Conservation (phyloP, 2,113 vertebrate species). For the Zootoca vivipara region DNA sequence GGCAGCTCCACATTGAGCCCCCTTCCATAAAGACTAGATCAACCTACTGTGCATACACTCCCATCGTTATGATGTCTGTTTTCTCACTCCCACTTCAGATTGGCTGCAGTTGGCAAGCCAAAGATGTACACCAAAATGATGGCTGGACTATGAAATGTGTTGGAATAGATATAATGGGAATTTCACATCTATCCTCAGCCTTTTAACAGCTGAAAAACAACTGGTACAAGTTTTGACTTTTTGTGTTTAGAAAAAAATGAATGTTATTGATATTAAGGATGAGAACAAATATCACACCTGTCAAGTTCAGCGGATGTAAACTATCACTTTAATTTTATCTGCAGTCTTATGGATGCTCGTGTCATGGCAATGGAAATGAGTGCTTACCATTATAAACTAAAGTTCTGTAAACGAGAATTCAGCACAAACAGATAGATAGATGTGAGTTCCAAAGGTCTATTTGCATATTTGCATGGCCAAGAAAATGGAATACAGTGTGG, state of each 20-base stretch:
- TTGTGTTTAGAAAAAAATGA: not conserved
- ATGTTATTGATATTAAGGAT: not conserved
- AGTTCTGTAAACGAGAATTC: no score
- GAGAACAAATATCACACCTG: not conserved
- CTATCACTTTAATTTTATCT: not conserved
- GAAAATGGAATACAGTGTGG: not conserved
- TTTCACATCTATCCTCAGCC: not conserved
- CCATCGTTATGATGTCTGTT: not conserved
- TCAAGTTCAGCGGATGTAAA: not conserved
- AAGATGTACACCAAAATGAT: not conserved
- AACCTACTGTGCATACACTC: not conserved
- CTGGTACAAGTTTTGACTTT: not conserved
- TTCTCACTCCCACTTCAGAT: not conserved
- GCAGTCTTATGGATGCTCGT: not conserved
- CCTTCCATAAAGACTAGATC: not conserved
- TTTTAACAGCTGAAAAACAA: not conserved
- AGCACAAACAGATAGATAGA: not conserved
- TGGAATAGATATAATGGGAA: not conserved
- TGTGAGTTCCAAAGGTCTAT: not conserved
- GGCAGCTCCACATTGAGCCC: not conserved
- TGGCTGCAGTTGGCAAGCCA: not conserved
- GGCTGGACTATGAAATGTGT: not conserved
- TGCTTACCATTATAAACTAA: no score
- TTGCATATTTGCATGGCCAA: not conserved
- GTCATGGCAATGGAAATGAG: not conserved